A percentile compares a stretch with the other conserved stretches of the same genome.
phyloP scores from a whole-genome alignment of 2,113 vertebrate species.

The Leptocoma aspasia region DNA sequence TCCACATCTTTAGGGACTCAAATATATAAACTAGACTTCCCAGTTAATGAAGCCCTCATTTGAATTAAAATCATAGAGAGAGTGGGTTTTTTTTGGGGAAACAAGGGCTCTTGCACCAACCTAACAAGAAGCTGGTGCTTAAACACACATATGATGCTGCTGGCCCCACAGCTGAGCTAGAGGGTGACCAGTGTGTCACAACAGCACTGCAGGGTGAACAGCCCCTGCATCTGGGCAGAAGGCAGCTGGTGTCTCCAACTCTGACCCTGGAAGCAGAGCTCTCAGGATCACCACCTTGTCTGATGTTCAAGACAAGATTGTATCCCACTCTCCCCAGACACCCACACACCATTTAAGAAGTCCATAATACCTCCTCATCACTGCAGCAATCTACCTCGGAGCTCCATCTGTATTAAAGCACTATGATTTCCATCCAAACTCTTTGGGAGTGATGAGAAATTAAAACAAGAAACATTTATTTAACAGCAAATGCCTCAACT shows the following conservation, averaged over 20 bases:
- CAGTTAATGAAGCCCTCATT: background rate
- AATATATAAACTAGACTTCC: background rate
- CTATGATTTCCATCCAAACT: background rate
- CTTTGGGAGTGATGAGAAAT: background rate
- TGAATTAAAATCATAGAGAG: background rate
- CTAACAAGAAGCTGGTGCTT: background rate
- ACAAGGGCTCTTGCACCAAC: background rate
- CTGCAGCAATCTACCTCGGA: background rate
- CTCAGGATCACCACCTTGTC: background rate
- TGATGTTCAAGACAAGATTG: background rate
- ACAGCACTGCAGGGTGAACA: background rate
- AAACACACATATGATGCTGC: accelerated
- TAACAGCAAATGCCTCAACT: constrained; percentile 12
- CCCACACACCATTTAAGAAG: background rate
- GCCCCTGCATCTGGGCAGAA: background rate
- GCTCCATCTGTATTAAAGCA: background rate
- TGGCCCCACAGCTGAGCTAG: accelerated
- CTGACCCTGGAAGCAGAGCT: background rate
- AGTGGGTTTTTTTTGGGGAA: background rate
- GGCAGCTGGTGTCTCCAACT: background rate
- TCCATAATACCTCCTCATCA: background rate
- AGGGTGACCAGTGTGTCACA: background rate
- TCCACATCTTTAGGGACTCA: background rate
- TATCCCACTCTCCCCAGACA: background rate
- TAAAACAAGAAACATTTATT: constrained; percentile 4